Conservation (phyloP, 2,888 invertebrate species). For the Pseudococcus longispinus region DNA sequence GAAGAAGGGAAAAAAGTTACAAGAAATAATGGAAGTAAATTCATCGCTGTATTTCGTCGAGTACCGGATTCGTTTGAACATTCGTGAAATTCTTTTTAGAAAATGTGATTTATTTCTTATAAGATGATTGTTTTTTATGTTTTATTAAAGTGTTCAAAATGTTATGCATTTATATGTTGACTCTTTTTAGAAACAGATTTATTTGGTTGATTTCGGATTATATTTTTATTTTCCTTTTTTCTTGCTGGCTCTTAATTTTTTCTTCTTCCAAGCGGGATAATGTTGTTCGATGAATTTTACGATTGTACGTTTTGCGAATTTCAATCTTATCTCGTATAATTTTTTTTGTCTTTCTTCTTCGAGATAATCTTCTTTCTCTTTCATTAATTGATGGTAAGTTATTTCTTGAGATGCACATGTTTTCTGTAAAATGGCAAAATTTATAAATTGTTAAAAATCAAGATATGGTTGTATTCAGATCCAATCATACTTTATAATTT, state of each 20-base stretch:
- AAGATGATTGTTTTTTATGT: background rate
- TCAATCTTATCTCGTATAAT: conserved; percentile 34
- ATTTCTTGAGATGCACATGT: conserved; percentile 37
- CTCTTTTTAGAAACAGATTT: background rate
- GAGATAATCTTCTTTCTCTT: conserved; percentile 53
- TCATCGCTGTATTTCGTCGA: conserved; percentile 86
- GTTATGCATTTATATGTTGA: background rate
- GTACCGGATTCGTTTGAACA: conserved; percentile 65
- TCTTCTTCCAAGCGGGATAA: conserved; percentile 49
- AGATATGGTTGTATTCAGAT: background rate
- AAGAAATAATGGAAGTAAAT: conserved; percentile 92
- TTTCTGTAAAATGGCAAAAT: conserved; percentile 1
- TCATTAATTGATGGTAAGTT: conserved; percentile 42
- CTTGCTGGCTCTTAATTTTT: conserved; percentile 39
- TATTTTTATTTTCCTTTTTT: conserved; percentile 48
- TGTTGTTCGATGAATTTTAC: conserved; percentile 53
- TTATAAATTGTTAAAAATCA: background rate
- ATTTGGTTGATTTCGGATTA: background rate
- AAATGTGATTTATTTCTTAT: background rate
- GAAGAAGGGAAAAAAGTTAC: conserved; percentile 99
- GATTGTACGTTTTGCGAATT: conserved; percentile 47
- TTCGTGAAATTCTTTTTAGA: background rate
- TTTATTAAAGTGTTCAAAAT: background rate
- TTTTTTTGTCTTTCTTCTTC: conserved; percentile 41
- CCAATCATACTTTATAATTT: background rate